Base-by-base conservation (phyloP, 2,888 invertebrate species). In the Aethes cnicana region DNA sequence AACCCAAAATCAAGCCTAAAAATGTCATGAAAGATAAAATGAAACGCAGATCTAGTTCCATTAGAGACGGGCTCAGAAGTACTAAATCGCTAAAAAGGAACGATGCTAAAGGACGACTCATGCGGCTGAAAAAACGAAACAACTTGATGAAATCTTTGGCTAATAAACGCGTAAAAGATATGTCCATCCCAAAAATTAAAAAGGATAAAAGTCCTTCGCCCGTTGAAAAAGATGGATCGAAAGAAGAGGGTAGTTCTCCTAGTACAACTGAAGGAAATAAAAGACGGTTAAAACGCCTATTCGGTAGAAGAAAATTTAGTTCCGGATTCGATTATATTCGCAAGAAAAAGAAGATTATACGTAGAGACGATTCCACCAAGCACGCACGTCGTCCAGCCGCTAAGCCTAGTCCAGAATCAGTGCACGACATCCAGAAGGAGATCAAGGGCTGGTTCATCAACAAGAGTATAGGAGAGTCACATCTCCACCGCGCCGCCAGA, bases 391-490 rank as follows among this genome's bases (percentile, higher is more conserved):
- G 91, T 60, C 76, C 81, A 55, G 81, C 88, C 12, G 75, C 83
- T 1, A 88, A 87, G 63, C 91, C 93, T 11, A 92, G 86, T 63
- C 92, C 93, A 0, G 93, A 93, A 69, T 92, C 92, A 17, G 92
- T 92, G 7, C 92, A 94, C 63, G 96, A 96, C 75, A 95, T 97
- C 46, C 94, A 94, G 59, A 93, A 93, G 64, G 96, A 97, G 81
- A 95, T 97, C 55, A 95, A 96, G 75, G 93, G 95, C 59, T 96
- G 97, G 96, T 96, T 97, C 56, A 93, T 98, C 46, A 98, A 97
- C 80, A 98, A 98, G 78, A 96, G 97, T 42, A 94, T 97, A 23
- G 98, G 98, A 4, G 98, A 98, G 82, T 98, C 97, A 1, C 93
- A 96, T 66, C 91, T 98, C 42, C 98, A 98, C 76, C 92, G 97